Evolutionary conservation across 2,888 invertebrate genomes (phyloP).

Genomic region (Drosophila trichaetosa): DNA sequence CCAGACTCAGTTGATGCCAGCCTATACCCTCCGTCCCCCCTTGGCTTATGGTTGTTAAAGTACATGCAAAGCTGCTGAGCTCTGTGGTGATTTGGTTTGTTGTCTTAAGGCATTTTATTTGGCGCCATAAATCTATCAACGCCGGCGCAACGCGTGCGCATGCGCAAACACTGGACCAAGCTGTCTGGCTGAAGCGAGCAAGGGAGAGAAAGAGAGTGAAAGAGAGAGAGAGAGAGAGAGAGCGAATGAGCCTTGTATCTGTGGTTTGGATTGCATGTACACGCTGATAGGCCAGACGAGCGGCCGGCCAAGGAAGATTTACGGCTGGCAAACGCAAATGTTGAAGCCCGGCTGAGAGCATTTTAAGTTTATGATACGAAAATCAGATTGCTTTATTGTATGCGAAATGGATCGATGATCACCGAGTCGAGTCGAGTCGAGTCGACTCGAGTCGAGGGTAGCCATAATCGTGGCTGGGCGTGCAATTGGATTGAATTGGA

Average conservation of each 20-base stretch:
- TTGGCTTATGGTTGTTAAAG: constrained; percentile 9
- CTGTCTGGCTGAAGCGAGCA: constrained; percentile 1
- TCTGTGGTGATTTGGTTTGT: constrained; percentile 66
- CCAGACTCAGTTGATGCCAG: constrained; percentile 36
- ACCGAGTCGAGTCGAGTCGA: constrained; percentile 4
- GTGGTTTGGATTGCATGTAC: constrained; percentile 51
- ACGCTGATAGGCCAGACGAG: constrained; percentile 65
- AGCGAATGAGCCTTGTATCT: constrained; percentile 32
- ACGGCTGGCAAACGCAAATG: constrained; percentile 71
- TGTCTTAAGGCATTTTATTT: constrained; percentile 82
- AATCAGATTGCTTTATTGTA: constrained; percentile 80
- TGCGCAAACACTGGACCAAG: constrained; percentile 66
- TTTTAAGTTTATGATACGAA: constrained; percentile 77
- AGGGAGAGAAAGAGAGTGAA: background rate
- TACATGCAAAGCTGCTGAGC: constrained; percentile 16
- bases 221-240: background rate
- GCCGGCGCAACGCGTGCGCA: constrained; percentile 71
- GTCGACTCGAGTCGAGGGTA: constrained; percentile 10
- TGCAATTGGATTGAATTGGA: constrained; percentile 48
- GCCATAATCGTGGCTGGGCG: constrained; percentile 25
- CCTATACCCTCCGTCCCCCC: constrained; percentile 1
- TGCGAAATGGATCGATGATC: constrained; percentile 75
- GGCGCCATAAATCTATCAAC: constrained; percentile 84
- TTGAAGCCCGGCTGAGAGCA: constrained; percentile 59
- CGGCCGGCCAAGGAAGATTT: constrained; percentile 60